Conservation (phyloP, 2,888 invertebrate species). For the Lacanobia oleracea region DNA sequence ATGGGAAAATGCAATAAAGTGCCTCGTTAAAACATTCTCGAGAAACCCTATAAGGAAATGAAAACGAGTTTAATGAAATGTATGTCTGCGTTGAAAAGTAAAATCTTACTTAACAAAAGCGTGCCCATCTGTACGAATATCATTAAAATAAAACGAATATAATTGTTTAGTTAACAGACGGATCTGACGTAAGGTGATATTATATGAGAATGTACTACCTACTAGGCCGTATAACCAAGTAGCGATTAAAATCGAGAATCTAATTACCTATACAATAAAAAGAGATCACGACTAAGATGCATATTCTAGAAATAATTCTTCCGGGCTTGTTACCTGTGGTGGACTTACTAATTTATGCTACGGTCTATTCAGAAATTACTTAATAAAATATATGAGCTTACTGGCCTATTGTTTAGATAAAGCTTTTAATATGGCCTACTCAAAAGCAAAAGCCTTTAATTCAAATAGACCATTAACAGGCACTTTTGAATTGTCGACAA, state of each 20-base stretch:
- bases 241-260: constrained; percentile 26
- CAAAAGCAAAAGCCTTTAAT: no score
- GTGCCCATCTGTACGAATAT: constrained; percentile 33
- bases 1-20: constrained; percentile 39
- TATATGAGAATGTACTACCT: constrained; percentile 32
- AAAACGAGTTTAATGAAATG: constrained; percentile 44
- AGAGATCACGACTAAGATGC: constrained; percentile 7
- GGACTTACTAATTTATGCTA: neutral
- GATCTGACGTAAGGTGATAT: constrained; percentile 43
- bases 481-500: no score
- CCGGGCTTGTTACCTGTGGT: constrained; percentile 1
- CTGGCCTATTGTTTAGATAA: neutral
- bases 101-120: constrained; percentile 41
- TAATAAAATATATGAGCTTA: neutral
- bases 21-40: constrained; percentile 45
- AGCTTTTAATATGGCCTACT: neutral
- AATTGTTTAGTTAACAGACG: constrained; percentile 34
- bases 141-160: constrained; percentile 44
- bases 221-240: constrained; percentile 12
- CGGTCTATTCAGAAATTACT: neutral
- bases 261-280: constrained; percentile 43
- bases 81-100: constrained; percentile 36
- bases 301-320: neutral
- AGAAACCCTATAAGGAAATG: constrained; percentile 30
- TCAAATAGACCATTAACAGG: no score